Evolutionary conservation across 2,113 vertebrate genomes (phyloP).

Genomic region (Empidonax traillii): DNA sequence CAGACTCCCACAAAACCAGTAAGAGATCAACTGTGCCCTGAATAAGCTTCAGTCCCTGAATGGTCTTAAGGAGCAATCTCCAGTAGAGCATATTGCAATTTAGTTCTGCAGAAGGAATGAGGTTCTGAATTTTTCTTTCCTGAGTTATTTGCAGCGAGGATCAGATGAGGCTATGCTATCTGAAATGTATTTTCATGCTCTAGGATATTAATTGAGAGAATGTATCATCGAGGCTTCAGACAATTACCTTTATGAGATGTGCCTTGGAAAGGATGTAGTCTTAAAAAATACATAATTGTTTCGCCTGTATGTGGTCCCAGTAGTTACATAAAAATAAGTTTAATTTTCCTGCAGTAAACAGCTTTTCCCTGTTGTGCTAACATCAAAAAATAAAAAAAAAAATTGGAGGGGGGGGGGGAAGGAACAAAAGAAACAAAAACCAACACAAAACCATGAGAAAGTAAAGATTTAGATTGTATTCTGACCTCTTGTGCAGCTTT

Average conservation of each 20-base stretch:
- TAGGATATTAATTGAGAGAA: constrained; percentile 22
- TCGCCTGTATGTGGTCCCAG: background rate
- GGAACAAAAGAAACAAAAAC: background rate
- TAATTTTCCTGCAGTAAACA: constrained; percentile 42
- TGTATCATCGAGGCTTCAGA: background rate
- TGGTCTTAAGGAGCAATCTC: background rate
- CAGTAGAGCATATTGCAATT: background rate
- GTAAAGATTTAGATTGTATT: background rate
- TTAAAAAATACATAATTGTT: background rate
- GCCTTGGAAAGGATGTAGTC: background rate
- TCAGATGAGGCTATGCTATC: background rate
- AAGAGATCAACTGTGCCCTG: background rate
- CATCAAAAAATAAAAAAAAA: background rate
- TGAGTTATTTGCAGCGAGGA: background rate
- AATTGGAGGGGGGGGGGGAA: background rate
- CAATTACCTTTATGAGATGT: constrained; percentile 25
- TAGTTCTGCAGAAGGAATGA: background rate
- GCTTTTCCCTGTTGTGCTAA: background rate
- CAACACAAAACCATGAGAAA: background rate
- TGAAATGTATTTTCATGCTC: background rate
- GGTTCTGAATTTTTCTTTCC: background rate
- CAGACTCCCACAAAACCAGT: background rate
- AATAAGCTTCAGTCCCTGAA: background rate
- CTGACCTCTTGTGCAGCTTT: background rate
- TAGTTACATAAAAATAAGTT: constrained; percentile 39